Percentiles rank a stretch among this genome's conserved stretches.
These are phyloP conservation scores for Tupaia tana DNA, from an alignment of 2,113 vertebrate species.

Conservation along the genomic window DNA sequence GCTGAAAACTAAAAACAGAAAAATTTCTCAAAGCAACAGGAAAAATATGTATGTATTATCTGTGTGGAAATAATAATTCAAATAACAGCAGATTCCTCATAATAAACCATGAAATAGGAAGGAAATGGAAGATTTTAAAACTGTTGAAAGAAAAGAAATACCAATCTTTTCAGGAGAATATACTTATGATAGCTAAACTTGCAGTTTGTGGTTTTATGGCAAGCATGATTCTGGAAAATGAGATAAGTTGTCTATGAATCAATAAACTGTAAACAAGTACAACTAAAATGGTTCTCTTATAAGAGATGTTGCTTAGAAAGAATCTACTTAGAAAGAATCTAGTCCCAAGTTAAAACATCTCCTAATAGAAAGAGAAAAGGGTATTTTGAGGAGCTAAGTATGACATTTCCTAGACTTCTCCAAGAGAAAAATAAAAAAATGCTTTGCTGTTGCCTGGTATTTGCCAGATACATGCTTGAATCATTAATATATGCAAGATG, in stretches of 20 bases:
- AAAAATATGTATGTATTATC: not conserved
- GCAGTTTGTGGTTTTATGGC: not conserved
- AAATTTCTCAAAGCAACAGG: not conserved
- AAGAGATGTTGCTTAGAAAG: not conserved
- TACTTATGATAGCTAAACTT: not conserved
- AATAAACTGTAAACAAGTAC: not conserved
- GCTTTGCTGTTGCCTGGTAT: not conserved
- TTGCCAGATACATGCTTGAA: not conserved
- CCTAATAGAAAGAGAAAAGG: not conserved
- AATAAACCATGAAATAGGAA: not conserved
- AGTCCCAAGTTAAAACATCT: not conserved
- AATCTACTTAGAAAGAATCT: not conserved
- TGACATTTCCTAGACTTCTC: not conserved
- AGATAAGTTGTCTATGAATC: not conserved
- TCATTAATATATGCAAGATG: not conserved
- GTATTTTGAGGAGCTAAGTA: not conserved
- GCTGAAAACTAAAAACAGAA: not conserved
- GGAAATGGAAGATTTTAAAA: not conserved
- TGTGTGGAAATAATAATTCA: not conserved
- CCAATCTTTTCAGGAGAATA: not conserved
- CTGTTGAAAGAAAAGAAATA: not conserved
- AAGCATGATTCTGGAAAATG: not conserved
- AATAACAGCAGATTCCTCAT: not conserved
- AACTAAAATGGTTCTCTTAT: too few relatives aligned
- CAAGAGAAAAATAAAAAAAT: not conserved